Evolutionary conservation across 1,140 invertebrate species (phyloP), one percentile per base, ranked within the genome.

Genomic region (Rhyacophila brunnea): DNA sequence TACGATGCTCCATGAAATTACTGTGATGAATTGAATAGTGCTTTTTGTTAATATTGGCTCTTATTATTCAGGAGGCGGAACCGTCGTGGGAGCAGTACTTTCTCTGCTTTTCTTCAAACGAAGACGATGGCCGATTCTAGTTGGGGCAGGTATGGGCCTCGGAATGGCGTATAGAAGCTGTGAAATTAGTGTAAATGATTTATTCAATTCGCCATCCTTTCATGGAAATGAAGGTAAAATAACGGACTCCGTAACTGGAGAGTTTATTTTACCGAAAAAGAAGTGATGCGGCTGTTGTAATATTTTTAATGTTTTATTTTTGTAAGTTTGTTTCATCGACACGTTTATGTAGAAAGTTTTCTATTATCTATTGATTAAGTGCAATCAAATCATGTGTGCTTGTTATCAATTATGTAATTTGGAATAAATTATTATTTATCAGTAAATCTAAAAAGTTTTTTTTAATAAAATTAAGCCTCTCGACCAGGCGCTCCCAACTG

Each of bases 151-250:
- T 28, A 86, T 90, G 72, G 89, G 88, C 14, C 73, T 90, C 65
- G 89, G 89, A 43, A 79, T 88, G 69, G 88, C 88, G 53, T 90
- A 90, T 77, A 83, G 84, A 52, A 87, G 88, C 71, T 91, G 89
- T 74, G 84, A 90, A 76, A 80, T 82, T 65, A 81, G 84, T 36
- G 67, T 88, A 34, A 87, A 86, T 56, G 50, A 61, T 49, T 23
- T 65, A 9, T 64, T 64, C 23, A 60, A 47, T 19, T 23, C 44
- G 10, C 13, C 55, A 17, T 35, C 46, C 5, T 48, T 57, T 46
- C 48, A 18, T 34, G 23, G 15, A 20, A 60, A 49, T 57, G 60
- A 15, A 36, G 38, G 44, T 40, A 60, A 46, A 64, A 53, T 36
- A 14, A 46, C 6, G 7, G 57, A 56, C 58, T 47, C 61, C 10